These are phyloP conservation scores for Hephaestus fuliginosus DNA, from an alignment of 2,797 vertebrate genomes.

Conservation along the genomic window DNA sequence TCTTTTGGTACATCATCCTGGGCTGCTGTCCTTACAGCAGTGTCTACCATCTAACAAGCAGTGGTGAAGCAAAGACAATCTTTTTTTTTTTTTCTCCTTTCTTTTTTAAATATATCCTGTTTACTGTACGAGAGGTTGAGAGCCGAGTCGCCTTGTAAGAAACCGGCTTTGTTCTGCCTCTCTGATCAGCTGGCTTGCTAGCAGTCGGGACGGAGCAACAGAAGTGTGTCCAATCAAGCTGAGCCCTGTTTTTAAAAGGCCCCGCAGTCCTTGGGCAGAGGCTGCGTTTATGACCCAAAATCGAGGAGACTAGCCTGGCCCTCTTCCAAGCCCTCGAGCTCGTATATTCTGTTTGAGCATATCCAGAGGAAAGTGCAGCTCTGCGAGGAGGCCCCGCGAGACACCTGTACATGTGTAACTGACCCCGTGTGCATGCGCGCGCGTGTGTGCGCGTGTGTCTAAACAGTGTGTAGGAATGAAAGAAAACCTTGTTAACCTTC, in stretches of 20 bases:
- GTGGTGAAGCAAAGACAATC: conserved; percentile 10
- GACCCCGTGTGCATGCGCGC: conserved; percentile 21
- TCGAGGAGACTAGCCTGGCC: conserved; percentile 71
- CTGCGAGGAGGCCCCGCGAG: conserved; percentile 54
- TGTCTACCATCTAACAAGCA: conserved; percentile 17
- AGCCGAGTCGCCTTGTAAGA: conserved; percentile 64
- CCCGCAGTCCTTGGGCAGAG: conserved; percentile 75
- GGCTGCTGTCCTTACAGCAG: conserved; percentile 14
- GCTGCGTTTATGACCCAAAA: conserved; percentile 78
- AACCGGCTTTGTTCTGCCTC: conserved; percentile 76
- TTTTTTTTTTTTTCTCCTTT: conserved; percentile 3
- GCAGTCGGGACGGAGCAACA: conserved; percentile 71
- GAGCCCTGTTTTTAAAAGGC: conserved; percentile 80
- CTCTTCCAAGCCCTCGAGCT: conserved; percentile 66
- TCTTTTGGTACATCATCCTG: conserved; percentile 10
- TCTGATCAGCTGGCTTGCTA: conserved; percentile 80
- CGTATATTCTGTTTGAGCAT: conserved; percentile 67
- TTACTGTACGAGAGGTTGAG: conserved; percentile 63
- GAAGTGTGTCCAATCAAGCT: conserved; percentile 84
- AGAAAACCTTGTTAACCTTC: conserved; percentile 57
- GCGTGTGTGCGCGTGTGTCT: conserved; percentile 20
- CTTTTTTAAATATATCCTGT: conserved; percentile 42
- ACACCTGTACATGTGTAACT: conserved; percentile 63
- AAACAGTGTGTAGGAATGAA: conserved; percentile 38
- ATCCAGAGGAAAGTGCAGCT: conserved; percentile 64